Percentiles rank a stretch among this genome's conserved stretches.
These are phyloP conservation scores for Platanista minor DNA, from an alignment of 2,113 vertebrate genomes.

Conservation along the genomic window DNA sequence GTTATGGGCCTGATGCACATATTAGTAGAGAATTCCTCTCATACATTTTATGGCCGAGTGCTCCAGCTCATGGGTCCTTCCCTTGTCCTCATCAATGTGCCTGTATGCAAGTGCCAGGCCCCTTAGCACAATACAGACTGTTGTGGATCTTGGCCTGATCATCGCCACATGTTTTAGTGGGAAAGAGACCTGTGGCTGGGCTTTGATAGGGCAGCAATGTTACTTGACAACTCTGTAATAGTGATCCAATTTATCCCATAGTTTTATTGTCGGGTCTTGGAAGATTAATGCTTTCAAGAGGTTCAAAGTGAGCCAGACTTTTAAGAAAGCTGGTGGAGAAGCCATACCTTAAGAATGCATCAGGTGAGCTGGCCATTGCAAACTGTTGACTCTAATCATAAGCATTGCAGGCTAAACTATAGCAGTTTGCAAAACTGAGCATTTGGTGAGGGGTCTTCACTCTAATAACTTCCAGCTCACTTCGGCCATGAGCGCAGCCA, in stretches of 20 bases:
- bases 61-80: conserved; percentile 95
- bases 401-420: conserved; percentile 90
- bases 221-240: conserved; percentile 44
- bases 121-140: conserved; percentile 93
- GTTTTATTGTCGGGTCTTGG: background rate
- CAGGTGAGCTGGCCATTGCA: conserved; percentile 90
- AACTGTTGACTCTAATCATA: conserved; percentile 88
- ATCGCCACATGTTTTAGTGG: conserved; percentile 86
- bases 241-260: background rate
- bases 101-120: conserved; percentile 92
- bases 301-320: conserved; percentile 74
- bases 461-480: background rate
- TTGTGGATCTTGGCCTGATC: conserved; percentile 92
- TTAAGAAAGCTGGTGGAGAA: conserved; percentile 81
- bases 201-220: conserved; percentile 93
- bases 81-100: conserved; percentile 95
- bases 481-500: background rate
- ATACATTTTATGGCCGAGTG: conserved; percentile 97
- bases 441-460: background rate
- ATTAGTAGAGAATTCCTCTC: conserved; percentile 97
- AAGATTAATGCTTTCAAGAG: background rate
- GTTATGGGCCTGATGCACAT: conserved; percentile 96
- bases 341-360: conserved; percentile 69
- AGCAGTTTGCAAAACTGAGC: conserved; percentile 84
- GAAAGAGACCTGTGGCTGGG: conserved; percentile 95